These are phyloP conservation scores for Chondrilla cf. caribensis DNA, from an alignment of 37 sponge, comb jelly and placozoan genomes.

Conservation along the genomic window DNA sequence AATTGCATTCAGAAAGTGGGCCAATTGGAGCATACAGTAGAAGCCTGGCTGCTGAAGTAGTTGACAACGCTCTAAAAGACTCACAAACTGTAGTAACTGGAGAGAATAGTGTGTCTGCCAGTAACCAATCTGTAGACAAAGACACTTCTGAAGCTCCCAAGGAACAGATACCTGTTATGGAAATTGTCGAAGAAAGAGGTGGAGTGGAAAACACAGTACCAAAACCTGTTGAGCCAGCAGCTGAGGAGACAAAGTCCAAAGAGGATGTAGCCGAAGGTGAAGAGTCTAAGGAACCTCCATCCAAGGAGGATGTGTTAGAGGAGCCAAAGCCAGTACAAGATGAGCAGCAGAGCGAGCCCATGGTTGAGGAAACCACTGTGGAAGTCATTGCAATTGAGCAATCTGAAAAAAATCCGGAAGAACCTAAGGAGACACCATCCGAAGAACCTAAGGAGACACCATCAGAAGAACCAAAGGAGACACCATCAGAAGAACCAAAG, in stretches of 20 bases:
- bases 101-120: no score
- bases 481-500: neutral
- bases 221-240: neutral
- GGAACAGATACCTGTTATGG: no score
- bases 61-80: no score
- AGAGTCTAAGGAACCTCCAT: neutral
- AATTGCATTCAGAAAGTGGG: no score
- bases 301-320: neutral
- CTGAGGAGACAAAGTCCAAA: neutral
- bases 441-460: conserved; percentile 1
- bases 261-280: no score
- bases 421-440: conserved; percentile 6
- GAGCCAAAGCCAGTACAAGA: neutral
- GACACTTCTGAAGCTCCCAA: no score
- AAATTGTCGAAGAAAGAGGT: neutral
- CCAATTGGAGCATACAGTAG: neutral
- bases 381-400: neutral
- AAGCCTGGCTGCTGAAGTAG: neutral
- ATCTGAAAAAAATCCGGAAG: neutral
- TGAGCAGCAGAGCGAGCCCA: neutral
- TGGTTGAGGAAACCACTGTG: neutral
- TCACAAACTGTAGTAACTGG: no score
- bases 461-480: conserved; percentile 2
- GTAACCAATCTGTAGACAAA: no score
- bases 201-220: neutral